Percentiles rank a stretch among this genome's conserved stretches.
Evolutionary conservation across 2,888 invertebrate species (phyloP).

Genomic region (Seira sanloemensis): DNA sequence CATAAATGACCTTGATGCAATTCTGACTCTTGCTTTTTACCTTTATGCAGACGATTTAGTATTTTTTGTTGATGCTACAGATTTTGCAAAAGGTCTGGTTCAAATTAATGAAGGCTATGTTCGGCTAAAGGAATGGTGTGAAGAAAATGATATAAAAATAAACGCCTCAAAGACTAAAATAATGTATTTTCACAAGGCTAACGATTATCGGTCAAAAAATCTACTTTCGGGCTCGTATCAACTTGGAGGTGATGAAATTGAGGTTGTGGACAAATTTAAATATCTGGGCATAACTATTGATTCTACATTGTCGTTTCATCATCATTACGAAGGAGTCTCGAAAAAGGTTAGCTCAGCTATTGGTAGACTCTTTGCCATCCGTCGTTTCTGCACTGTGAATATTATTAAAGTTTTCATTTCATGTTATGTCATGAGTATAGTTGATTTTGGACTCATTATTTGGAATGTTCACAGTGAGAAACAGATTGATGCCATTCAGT

Average conservation of each 20-base stretch:
- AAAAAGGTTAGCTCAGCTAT: slow-evolving; percentile 2
- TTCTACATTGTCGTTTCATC: slow-evolving; percentile 7
- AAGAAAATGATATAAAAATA: slow-evolving; percentile 30
- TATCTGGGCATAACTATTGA: slow-evolving; percentile 42
- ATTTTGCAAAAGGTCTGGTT: background rate
- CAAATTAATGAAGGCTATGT: background rate
- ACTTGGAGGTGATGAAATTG: background rate
- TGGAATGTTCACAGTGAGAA: slow-evolving; percentile 15
- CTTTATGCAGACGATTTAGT: slow-evolving; percentile 44
- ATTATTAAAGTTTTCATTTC: slow-evolving; percentile 25
- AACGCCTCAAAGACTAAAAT: slow-evolving; percentile 38
- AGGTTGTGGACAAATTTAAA: slow-evolving; percentile 21
- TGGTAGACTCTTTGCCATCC: background rate
- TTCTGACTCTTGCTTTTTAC: background rate
- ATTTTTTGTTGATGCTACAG: slow-evolving; percentile 11
- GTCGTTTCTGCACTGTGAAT: background rate
- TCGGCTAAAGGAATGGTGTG: slow-evolving; percentile 32
- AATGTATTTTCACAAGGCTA: slow-evolving; percentile 35
- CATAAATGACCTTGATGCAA: slow-evolving; percentile 11
- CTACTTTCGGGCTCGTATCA: background rate
- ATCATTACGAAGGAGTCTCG: slow-evolving; percentile 22
- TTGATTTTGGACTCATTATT: slow-evolving; percentile 7
- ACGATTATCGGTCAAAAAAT: background rate
- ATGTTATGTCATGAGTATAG: background rate
- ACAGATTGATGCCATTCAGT: slow-evolving; percentile 1